Base-by-base conservation (phyloP, 2,888 invertebrate genomes). In the Sabatieria punctata region DNA sequence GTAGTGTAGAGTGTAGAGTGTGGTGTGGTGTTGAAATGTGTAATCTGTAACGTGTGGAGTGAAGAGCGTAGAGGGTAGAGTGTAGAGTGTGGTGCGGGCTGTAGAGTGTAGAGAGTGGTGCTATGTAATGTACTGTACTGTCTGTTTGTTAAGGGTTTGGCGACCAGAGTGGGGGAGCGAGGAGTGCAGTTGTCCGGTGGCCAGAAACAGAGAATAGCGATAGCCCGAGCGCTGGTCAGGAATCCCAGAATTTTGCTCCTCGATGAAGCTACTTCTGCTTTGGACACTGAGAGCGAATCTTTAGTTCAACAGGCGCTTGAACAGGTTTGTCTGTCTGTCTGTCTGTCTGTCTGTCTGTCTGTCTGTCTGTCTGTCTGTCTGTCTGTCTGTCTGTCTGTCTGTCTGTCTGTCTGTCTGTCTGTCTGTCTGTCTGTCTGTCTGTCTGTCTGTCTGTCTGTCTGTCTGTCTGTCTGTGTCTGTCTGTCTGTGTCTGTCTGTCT, bases 261-360 rank as follows among this genome's bases (percentile, higher is more conserved):
- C 46, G 68, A 68, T 52, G 68, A 68, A 48, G 68, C 68, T 2
- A 68, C 68, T 1, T 62, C 62, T 51, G 67, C 68, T 6, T 51
- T 68, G 18, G 68, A 68, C 48, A 56, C 67, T 2, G 64, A 66
- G 46, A 63, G 63, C n/a, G 68, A 68, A 54, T 45, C 51, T 21
- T 51, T 65, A 59, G 66, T 67, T 1, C 64, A 65, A 47, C 56
- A 64, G 47, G 63, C 64, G 1, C 36, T 45, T 22, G 23, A 36
- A n/a, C 25, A 45, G 27, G 45, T 33, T 39, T 23, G 13, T 19
- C 18, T 8, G 6, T 37, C 21, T 22, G 48, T 64, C n/a, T n/a
- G n/a, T n/a, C n/a, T n/a, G n/a, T n/a, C n/a, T n/a, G n/a, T n/a
- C n/a, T n/a, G n/a, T n/a, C n/a, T n/a, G n/a, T n/a, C n/a, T n/a